These are phyloP conservation scores for Trachelus troglodyta DNA, from an alignment of 2,888 invertebrate genomes.

Conservation along the genomic window DNA sequence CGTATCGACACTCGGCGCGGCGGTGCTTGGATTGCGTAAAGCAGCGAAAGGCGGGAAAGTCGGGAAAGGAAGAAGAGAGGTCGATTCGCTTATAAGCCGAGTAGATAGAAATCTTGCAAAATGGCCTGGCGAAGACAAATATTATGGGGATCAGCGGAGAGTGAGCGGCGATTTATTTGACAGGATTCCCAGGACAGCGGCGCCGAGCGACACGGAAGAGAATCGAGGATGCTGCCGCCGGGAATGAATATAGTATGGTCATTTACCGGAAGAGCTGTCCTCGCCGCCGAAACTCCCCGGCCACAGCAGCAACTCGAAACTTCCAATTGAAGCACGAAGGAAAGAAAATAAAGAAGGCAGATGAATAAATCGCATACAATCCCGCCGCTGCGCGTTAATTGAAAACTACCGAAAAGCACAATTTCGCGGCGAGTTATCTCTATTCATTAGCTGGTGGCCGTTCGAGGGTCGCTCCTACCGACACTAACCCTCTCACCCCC, in stretches of 20 bases:
- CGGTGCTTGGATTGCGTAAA: neutral
- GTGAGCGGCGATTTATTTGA: slow-evolving; percentile 47
- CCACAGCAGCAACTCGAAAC: no score
- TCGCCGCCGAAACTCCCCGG: no score
- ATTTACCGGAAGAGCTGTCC: no score
- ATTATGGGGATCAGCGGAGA: slow-evolving; percentile 51
- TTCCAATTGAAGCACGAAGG: no score
- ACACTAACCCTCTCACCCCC: neutral
- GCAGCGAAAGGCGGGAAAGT: neutral
- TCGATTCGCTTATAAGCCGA: slow-evolving; percentile 3
- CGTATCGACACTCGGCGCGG: neutral
- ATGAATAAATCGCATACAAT: neutral
- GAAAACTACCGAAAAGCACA: slow-evolving; percentile 61
- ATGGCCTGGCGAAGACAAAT: slow-evolving; percentile 56
- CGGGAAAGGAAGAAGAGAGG: neutral
- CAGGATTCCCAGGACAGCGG: slow-evolving; percentile 23
- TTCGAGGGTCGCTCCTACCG: slow-evolving; percentile 28
- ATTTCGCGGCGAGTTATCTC: slow-evolving; percentile 62
- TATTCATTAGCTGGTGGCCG: slow-evolving; percentile 61
- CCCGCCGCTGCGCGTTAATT: slow-evolving; percentile 53
- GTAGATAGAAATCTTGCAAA: slow-evolving; percentile 54
- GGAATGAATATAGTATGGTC: no score
- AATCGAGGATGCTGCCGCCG: no score
- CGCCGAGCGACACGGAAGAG: no score
- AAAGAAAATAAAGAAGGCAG: no score